Conservation (phyloP, 2,113 vertebrate genomes). For the Merops nubicus region DNA sequence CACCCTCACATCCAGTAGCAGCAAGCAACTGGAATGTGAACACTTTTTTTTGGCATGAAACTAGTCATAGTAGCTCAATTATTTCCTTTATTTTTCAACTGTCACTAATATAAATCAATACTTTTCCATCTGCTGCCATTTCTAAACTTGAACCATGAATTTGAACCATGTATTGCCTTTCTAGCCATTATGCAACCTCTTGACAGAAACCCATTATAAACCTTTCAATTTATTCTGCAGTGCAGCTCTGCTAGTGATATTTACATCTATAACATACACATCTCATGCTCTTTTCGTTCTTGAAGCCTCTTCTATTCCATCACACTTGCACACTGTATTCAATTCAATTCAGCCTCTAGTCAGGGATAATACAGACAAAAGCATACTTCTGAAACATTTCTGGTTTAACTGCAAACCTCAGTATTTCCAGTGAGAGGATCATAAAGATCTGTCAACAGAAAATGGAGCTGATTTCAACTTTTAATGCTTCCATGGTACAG, state of each 20-base stretch:
- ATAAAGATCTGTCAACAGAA: slow-evolving; percentile 51
- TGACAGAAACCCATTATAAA: slow-evolving; percentile 59
- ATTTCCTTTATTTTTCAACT: slow-evolving; percentile 43
- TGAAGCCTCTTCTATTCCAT: slow-evolving; percentile 38
- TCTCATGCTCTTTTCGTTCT: slow-evolving; percentile 54
- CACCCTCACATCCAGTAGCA: neutral
- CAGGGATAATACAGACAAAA: slow-evolving; percentile 70
- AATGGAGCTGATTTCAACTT: neutral
- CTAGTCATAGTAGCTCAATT: neutral
- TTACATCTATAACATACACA: slow-evolving; percentile 63
- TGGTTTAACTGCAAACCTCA: slow-evolving; percentile 37
- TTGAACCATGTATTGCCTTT: slow-evolving; percentile 14
- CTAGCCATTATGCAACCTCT: slow-evolving; percentile 35
- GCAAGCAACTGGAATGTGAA: neutral
- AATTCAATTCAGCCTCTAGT: slow-evolving; percentile 48
- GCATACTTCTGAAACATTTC: slow-evolving; percentile 38
- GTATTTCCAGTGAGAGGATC: slow-evolving; percentile 53
- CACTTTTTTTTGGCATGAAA: neutral
- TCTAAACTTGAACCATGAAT: slow-evolving; percentile 22
- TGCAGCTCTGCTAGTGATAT: slow-evolving; percentile 45
- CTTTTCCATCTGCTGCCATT: slow-evolving; percentile 38
- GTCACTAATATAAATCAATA: neutral
- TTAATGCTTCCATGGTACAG: neutral
- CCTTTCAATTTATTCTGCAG: slow-evolving; percentile 59
- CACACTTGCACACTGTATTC: slow-evolving; percentile 20